These are phyloP conservation scores for Sympetrum striolatum DNA, from an alignment of 2,888 invertebrate genomes.

Conservation along the genomic window DNA sequence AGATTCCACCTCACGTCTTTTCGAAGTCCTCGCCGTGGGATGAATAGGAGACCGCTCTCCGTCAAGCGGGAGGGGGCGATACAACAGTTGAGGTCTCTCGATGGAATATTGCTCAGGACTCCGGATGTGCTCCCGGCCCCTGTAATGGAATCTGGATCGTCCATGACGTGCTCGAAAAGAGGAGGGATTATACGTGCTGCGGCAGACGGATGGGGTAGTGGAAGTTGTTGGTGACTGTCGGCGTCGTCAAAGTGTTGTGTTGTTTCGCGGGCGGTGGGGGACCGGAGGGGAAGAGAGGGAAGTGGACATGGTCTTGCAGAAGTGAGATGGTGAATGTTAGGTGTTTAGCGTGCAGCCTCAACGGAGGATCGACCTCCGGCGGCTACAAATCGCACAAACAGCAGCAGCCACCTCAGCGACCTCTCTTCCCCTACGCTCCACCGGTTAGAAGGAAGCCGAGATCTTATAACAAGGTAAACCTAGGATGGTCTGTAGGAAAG, in stretches of 20 bases:
- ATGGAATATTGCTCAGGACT: neutral
- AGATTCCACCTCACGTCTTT: neutral
- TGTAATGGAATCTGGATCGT: neutral
- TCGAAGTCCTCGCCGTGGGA: neutral
- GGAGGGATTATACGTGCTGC: neutral
- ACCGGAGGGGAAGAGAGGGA: conserved; percentile 32
- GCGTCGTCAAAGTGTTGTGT: conserved; percentile 6
- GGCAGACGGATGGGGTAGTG: neutral
- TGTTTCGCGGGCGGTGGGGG: neutral
- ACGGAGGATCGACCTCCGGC: conserved; percentile 10
- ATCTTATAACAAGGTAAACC: conserved; percentile 56
- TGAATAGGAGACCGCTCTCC: neutral
- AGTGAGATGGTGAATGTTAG: conserved; percentile 51
- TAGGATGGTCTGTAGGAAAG: neutral
- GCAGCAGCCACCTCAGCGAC: conserved; percentile 3
- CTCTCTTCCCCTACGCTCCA: conserved; percentile 57
- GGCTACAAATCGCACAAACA: conserved; percentile 18
- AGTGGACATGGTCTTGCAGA: conserved; percentile 26
- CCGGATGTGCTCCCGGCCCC: neutral
- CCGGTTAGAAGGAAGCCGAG: conserved; percentile 57
- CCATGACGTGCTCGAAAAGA: neutral
- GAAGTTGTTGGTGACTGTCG: neutral
- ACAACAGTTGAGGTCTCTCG: neutral
- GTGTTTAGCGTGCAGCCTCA: conserved; percentile 43
- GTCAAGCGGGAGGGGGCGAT: neutral